Conservation (phyloP, 2,113 vertebrate species). For the Neolamprologus brichardi region DNA sequence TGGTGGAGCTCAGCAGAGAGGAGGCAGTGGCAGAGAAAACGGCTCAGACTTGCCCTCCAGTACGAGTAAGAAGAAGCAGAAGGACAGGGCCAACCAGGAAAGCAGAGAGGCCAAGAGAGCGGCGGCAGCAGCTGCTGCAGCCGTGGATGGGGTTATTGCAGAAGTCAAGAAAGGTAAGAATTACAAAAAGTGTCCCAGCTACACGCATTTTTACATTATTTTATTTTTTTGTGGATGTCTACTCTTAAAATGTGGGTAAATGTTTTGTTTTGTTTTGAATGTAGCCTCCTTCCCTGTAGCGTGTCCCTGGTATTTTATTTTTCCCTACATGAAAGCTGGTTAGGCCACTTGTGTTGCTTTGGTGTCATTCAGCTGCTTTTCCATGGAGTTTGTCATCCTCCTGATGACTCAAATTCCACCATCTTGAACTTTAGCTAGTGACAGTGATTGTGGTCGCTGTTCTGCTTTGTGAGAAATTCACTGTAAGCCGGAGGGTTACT, state of each 20-base stretch:
- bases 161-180: constrained; percentile 72
- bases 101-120: constrained; percentile 86
- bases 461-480: not conserved
- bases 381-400: not conserved
- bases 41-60: constrained; percentile 77
- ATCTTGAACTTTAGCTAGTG: not conserved
- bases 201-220: not conserved
- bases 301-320: not conserved
- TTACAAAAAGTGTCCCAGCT: not conserved
- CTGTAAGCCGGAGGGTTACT: not conserved
- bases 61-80: constrained; percentile 92
- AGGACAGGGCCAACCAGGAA: constrained; percentile 92
- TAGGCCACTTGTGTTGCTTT: not conserved
- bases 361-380: not conserved
- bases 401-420: not conserved
- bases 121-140: constrained; percentile 5
- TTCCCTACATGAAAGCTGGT: not conserved
- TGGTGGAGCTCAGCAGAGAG: constrained; percentile 52
- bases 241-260: not conserved
- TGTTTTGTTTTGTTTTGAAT: not conserved
- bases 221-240: not conserved
- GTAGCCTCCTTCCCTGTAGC: not conserved
- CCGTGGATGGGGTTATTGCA: constrained; percentile 24
- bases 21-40: constrained; percentile 77
- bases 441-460: not conserved